Evolutionary conservation across 1,140 invertebrate genomes (phyloP).

Genomic region (Gryllus bimaculatus): DNA sequence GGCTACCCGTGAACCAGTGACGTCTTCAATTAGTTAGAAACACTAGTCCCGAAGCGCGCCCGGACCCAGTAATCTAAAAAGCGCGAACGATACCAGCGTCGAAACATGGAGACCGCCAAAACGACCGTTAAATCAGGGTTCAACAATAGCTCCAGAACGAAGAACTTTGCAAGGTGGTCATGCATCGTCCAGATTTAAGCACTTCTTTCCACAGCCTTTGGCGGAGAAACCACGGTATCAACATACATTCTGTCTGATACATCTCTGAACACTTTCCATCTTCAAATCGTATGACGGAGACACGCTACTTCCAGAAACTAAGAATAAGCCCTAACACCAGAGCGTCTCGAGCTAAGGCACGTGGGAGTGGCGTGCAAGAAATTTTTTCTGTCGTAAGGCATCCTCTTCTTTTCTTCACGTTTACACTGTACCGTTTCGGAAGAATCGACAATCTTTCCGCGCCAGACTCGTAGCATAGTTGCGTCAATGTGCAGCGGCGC

Average conservation of each 20-base stretch:
- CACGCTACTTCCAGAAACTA: constrained; percentile 12
- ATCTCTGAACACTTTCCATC: neutral
- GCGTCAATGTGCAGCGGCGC: too few species aligned
- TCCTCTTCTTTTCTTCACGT: too few species aligned
- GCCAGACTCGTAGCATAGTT: too few species aligned
- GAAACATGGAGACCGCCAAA: constrained; percentile 19
- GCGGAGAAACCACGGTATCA: constrained; percentile 17
- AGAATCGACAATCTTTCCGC: too few species aligned
- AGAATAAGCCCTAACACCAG: constrained; percentile 13
- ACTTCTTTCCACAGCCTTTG: constrained; percentile 22
- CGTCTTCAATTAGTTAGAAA: constrained; percentile 20
- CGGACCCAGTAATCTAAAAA: constrained; percentile 17
- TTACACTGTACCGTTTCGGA: too few species aligned
- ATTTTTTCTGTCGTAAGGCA: too few species aligned
- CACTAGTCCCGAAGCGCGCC: constrained; percentile 15
- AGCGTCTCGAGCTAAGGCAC: constrained; percentile 12
- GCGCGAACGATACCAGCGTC: constrained; percentile 16
- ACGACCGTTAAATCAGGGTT: constrained; percentile 18
- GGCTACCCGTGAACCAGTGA: constrained; percentile 21
- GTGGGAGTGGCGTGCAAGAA: neutral
- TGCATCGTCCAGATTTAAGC: constrained; percentile 14
- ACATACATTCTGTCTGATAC: neutral
- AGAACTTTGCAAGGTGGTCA: constrained; percentile 15
- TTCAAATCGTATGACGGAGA: neutral
- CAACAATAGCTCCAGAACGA: constrained; percentile 18